Evolutionary conservation across 1,140 invertebrate species (phyloP), one percentile per base, ranked within the genome.

Genomic region (Chironomus striatipennis): DNA sequence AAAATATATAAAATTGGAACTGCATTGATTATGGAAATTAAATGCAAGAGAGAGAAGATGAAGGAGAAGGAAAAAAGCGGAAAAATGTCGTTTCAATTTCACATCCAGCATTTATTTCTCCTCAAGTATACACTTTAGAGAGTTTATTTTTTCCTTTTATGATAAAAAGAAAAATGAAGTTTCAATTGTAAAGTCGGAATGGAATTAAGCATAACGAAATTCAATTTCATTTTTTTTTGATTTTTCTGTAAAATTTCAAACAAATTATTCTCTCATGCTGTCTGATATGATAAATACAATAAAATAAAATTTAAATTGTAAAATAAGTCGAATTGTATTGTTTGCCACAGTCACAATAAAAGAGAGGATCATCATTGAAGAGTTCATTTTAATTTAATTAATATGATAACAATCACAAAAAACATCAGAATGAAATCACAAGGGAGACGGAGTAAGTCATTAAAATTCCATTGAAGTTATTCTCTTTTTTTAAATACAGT

Each of bases 1-100:
- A 10, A 18, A 7, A n/a, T n/a, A n/a, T n/a, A n/a, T n/a, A n/a
- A 21, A 70, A 70, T 70, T 70, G 65, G 65, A 70, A 70, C 65
- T 70, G 65, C 65, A 70, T 70, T 70, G 65, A 70, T 70, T 20
- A 70, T 70, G 65, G 65, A 70, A 70, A 70, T 70, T 70, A 70
- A 70, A 70, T 70, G 9, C 65, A 17, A 70, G 18, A 57, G 18
- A 18, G 65, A 70, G 8, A 70, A 20, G 18, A 70, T 20, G 65
- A 70, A 70, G 18, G 20, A 57, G 47, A 57, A 57, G n/a, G 10
- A 57, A 34, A 34, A 57, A 57, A 57, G 47, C 47, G 47, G 47
- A 57, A 57, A 57, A 57, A 57, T 57, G 47, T 57, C 47, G n/a
- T 57, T 57, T 57, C 47, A 57, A 57, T 57, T 57, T 34, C 24